These are phyloP conservation scores for Spermophilus dauricus DNA, from an alignment of 2,113 vertebrate species.

Conservation along the genomic window DNA sequence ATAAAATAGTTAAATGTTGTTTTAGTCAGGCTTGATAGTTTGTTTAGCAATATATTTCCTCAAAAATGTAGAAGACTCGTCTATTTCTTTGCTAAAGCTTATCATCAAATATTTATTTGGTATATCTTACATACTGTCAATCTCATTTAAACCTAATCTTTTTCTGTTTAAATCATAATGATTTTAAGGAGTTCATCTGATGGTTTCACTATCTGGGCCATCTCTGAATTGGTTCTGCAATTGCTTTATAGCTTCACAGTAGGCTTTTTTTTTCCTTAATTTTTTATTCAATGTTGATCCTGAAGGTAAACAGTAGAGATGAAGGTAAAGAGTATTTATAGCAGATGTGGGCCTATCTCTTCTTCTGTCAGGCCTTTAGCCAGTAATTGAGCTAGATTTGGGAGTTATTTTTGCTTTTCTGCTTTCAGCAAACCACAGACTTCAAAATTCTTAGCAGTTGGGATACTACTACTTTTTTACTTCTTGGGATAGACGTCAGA, in stretches of 20 bases:
- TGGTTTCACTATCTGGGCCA: neutral
- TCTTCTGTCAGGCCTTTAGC: neutral
- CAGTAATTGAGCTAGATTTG: neutral
- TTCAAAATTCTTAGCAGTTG: constrained; percentile 7
- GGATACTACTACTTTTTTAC: neutral
- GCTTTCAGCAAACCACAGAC: neutral
- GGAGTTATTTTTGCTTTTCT: neutral
- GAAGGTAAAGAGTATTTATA: neutral
- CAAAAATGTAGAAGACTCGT: neutral
- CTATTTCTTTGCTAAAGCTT: constrained; percentile 15
- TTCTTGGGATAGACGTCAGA: neutral
- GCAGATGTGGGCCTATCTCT: neutral
- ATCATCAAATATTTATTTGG: neutral
- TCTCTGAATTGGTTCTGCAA: neutral
- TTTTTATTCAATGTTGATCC: neutral
- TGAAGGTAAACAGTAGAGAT: neutral
- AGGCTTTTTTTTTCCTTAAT: neutral
- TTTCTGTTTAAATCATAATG: neutral
- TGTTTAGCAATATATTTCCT: constrained; percentile 41
- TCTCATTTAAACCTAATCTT: neutral
- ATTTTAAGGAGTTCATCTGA: constrained; percentile 15
- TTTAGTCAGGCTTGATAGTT: constrained; percentile 1
- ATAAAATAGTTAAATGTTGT: neutral
- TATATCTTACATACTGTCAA: neutral
- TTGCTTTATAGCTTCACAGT: neutral